Evolutionary conservation across 2,888 invertebrate genomes (phyloP).

Genomic region (Melieria crassipennis): DNA sequence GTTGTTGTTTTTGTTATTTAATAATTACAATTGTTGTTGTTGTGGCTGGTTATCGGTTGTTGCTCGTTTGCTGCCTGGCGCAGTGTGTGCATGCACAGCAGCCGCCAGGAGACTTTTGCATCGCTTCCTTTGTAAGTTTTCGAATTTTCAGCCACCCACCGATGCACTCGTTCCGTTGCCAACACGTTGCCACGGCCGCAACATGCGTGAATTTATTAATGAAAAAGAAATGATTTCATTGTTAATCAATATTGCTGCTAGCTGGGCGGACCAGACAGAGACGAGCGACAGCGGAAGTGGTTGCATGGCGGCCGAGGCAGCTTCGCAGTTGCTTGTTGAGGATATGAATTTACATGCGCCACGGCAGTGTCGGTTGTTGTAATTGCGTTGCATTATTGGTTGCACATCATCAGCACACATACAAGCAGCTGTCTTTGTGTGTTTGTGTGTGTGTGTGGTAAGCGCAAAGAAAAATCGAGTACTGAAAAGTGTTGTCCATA

Average conservation of each 20-base stretch:
- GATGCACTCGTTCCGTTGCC: not conserved
- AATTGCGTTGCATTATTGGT: slow-evolving; percentile 8
- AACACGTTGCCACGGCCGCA: not conserved
- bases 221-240: slow-evolving; percentile 28
- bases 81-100: too few relatives aligned
- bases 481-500: not conserved
- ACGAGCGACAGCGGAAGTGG: not conserved
- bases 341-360: not conserved
- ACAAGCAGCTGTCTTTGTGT: too few relatives aligned
- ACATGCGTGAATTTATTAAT: slow-evolving; percentile 18
- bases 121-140: too few relatives aligned
- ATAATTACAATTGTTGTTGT: too few relatives aligned
- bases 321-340: not conserved
- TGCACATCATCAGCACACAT: too few relatives aligned
- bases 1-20: too few relatives aligned
- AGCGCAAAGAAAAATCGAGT: not conserved
- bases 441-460: not conserved
- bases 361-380: not conserved
- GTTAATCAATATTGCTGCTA: slow-evolving; percentile 5
- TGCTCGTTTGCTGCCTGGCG: too few relatives aligned
- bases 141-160: not conserved
- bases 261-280: not conserved
- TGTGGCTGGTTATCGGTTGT: too few relatives aligned
- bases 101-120: too few relatives aligned
- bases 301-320: not conserved